These are phyloP conservation scores for Hydractinia symbiolongicarpus DNA, from an alignment of 30 jellyfish, hydroid and myxozoan species.

Conservation along the genomic window DNA sequence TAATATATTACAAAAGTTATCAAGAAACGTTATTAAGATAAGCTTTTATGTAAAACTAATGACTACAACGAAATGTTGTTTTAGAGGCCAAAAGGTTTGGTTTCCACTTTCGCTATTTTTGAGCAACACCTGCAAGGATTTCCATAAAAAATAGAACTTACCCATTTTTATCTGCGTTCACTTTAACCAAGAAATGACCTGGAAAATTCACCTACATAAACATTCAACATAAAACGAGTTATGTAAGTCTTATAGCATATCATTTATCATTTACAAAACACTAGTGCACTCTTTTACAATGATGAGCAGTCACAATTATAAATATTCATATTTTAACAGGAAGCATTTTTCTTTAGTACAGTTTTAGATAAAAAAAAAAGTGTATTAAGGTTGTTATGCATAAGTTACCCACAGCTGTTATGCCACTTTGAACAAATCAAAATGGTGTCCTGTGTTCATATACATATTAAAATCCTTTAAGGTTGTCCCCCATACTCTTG, in stretches of 20 bases:
- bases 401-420: no score
- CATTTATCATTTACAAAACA: not conserved
- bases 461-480: no score
- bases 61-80: not conserved
- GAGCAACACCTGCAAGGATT: not conserved
- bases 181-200: constrained; percentile 49
- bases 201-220: constrained; percentile 53
- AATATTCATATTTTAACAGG: not conserved
- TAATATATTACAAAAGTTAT: no score
- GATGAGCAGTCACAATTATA: not conserved
- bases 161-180: constrained; percentile 28
- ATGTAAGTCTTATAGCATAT: not conserved
- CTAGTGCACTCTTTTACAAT: not conserved
- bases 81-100: not conserved
- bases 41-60: not conserved
- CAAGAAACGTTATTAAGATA: no score
- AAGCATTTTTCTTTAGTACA: no score
- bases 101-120: not conserved
- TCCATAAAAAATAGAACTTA: not conserved
- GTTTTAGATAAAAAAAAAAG: no score
- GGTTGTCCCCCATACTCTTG: no score
- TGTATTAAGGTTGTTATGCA: no score
- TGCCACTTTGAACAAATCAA: no score
- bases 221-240: not conserved
- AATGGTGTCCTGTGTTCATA: no score